Evolutionary conservation across 2,113 vertebrate genomes (phyloP), one percentile per base, ranked within the genome.

Genomic region (Zosterops hypoxanthus): DNA sequence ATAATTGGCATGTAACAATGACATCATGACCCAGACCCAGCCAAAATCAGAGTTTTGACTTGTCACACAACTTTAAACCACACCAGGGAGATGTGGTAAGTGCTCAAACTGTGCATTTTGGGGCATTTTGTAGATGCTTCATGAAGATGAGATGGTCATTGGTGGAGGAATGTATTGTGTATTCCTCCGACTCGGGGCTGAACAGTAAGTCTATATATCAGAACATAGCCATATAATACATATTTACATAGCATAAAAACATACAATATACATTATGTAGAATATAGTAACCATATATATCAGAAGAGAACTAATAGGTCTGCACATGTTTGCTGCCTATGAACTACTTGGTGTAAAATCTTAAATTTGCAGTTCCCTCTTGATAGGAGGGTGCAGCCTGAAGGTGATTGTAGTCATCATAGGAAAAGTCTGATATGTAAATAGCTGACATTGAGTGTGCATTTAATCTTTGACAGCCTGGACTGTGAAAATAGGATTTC

Each of bases 21-120:
- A 34, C 39, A 68, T n/a, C 18, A 3, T 18, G 41, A 55, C 88
- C 60, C 52, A 78, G 42, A 24, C 24, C 15, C 23, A 24, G 47
- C 24, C 47, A 49, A 49, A 49, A 49, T 49, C 23, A 52, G 47
- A 39, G 20, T 66, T 73, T 47, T 53, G 11, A 49, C 47, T 70
- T 63, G 66, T 49, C 41, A 59, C 13, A 23, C 12, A 16, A 6
- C 50, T 60, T 91, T 65, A 59, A 85, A 57, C 8, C 17, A 25
- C 0, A 0, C 6, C 78, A 77, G 2, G 11, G 26, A 66, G 19
- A 21, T 16, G 19, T 22, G n/a, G 9, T 1, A 56, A 20, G 34
- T 36, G 11, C 33, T 79, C 33, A 53, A 2, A 44, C 2, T 16
- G 15, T 11, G 23, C 17, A n/a, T 86, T 90, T 72, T 12, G 71